Evolutionary conservation across 2,888 invertebrate genomes (phyloP).

Genomic region (Stenodema calcarata): DNA sequence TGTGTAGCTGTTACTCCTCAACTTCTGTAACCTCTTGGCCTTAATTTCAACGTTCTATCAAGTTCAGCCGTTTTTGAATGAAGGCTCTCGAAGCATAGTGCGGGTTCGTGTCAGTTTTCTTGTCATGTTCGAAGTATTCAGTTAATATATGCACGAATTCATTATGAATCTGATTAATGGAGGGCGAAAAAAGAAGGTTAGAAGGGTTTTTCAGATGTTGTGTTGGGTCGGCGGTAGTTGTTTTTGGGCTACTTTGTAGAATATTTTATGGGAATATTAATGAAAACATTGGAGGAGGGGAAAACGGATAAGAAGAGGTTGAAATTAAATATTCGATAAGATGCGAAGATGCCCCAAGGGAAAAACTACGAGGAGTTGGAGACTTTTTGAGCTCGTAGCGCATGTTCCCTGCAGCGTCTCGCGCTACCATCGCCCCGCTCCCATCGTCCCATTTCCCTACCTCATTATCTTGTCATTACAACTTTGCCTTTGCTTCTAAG

Average conservation of each 20-base stretch:
- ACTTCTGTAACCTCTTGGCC: background rate
- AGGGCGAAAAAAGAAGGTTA: background rate
- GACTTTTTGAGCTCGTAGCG: background rate
- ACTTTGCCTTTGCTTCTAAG: background rate
- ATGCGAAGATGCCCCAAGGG: background rate
- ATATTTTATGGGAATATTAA: conserved; percentile 10
- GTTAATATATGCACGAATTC: background rate
- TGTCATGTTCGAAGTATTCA: background rate
- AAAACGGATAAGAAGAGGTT: background rate
- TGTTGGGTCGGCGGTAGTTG: background rate
- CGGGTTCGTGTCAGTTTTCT: background rate
- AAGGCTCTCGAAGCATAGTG: background rate
- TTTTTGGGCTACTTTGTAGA: background rate
- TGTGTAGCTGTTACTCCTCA: too few relatives aligned
- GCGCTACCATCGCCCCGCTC: background rate
- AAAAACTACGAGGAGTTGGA: background rate
- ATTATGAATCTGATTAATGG: background rate
- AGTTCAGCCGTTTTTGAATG: background rate
- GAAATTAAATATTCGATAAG: conserved; percentile 3
- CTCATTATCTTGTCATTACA: conserved; percentile 41
- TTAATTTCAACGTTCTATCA: background rate
- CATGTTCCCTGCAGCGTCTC: background rate
- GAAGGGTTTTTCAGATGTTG: background rate
- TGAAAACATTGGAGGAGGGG: background rate
- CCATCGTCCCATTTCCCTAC: background rate